A percentile compares a stretch with the other conserved stretches of the same genome.
Evolutionary conservation across 2,888 invertebrate genomes (phyloP).

Genomic region (Thalpophila matura): DNA sequence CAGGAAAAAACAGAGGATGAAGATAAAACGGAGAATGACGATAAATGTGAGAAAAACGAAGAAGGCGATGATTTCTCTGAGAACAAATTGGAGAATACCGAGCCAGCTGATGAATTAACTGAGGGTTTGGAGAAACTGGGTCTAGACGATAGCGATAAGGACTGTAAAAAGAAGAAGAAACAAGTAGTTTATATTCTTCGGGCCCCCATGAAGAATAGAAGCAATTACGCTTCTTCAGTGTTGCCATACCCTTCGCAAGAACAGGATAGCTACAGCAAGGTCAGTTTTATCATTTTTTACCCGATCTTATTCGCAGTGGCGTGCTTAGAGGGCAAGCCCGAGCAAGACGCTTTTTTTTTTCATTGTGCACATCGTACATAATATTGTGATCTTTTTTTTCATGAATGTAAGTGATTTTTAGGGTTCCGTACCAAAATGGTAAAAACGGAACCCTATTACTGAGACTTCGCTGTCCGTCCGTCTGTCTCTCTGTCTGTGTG

Average conservation of each 20-base stretch:
- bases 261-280: slow-evolving; percentile 52
- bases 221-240: background rate
- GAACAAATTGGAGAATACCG: slow-evolving; percentile 15
- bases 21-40: slow-evolving; percentile 17
- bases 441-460: no score
- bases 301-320: no score
- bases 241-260: slow-evolving; percentile 47
- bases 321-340: no score
- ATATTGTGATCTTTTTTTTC: no score
- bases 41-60: slow-evolving; percentile 25
- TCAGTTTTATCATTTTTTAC: slow-evolving; percentile 19
- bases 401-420: no score
- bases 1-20: slow-evolving; percentile 28
- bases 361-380: no score
- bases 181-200: slow-evolving; percentile 69
- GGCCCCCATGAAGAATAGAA: slow-evolving; percentile 61
- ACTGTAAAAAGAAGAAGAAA: slow-evolving; percentile 61
- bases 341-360: no score
- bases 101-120: slow-evolving; percentile 61
- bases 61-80: no score
- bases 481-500: no score
- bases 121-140: slow-evolving; percentile 65
- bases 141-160: slow-evolving; percentile 60
- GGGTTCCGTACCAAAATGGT: no score
- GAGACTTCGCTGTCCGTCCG: no score